Conservation (phyloP, 37 sponge, comb jelly and placozoan species). For the Crambe crambe region DNA sequence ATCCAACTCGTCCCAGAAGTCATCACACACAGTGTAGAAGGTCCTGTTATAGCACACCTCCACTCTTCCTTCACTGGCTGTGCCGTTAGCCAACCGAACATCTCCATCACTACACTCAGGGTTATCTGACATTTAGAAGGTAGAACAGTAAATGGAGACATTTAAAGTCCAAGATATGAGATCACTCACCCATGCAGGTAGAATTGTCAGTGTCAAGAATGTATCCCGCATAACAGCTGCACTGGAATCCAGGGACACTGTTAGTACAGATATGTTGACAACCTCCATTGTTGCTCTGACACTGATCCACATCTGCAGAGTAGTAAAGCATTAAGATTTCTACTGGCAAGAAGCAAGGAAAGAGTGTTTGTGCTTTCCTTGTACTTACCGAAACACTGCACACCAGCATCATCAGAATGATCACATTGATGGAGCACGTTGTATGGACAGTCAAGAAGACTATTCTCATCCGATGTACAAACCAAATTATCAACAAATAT, state of each 20-base stretch:
- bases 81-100: slow-evolving; percentile 35
- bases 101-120: slow-evolving; percentile 15
- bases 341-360: too few relatives aligned
- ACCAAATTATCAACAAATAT: not conserved
- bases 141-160: not conserved
- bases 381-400: not conserved
- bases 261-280: slow-evolving; percentile 47
- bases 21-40: slow-evolving; percentile 46
- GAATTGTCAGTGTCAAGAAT: not conserved
- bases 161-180: not conserved
- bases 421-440: not conserved
- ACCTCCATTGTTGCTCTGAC: slow-evolving; percentile 30
- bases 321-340: not conserved
- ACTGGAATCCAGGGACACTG: slow-evolving; percentile 20
- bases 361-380: too few relatives aligned
- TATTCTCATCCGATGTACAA: not conserved
- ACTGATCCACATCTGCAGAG: slow-evolving; percentile 52
- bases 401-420: not conserved
- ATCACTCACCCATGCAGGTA: slow-evolving; percentile 43
- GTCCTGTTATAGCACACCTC: slow-evolving; percentile 21
- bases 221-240: slow-evolving; percentile 35
- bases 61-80: slow-evolving; percentile 25
- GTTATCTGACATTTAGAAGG: not conserved
- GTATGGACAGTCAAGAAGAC: not conserved
- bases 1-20: slow-evolving; percentile 34